Base-by-base conservation (phyloP, 37 sponge, comb jelly and placozoan species). In the Mnemiopsis leidyi region DNA sequence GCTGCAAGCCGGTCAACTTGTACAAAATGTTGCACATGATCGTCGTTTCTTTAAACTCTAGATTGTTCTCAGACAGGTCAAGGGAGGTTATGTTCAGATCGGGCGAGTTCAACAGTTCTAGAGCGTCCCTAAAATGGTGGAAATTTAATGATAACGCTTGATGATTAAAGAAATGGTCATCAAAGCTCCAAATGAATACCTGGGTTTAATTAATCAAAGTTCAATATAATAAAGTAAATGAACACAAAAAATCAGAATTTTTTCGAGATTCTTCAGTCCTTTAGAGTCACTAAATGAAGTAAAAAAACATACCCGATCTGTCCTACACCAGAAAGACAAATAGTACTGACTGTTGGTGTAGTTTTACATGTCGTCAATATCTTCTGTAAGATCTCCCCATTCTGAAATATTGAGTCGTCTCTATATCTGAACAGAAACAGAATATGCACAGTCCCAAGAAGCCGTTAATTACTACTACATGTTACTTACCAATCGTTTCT, bases 31-130 rank as follows among this genome's bases (percentile, higher is more conserved):
- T 40, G 61, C 90, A 40, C 61, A 85, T 18, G 25, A 40, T 37
- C 25, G 61, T n/a, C 32, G 61, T 33, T 0, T 39, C 61, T 61
- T 85, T 85, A 61, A 39, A 39, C 2, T 85, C 90, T 28, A 85
- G 90, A 18, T 37, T 26, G 61, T 85, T 85, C 24, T 85, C 90
- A 1, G 90, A 85, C 38, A 85, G 25, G 90, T 85, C 61, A 2
- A 85, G 40, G 23, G 40, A n/a, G 25, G 40, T 23, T n/a, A 85
- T 21, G 7, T 85, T 85, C 48, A 85, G 61, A 20, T 77, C 79
- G 36, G 79, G 32, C 18, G 32, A 32, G 18, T 77, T 31, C 0
- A 77, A 77, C 36, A 77, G 18, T 34, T 77, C 79, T 20, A 77
- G 79, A 20, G 32, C 9, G 79, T 77, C 79, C 1, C 79, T 77